Evolutionary conservation across 2,797 vertebrate genomes (phyloP), one percentile per base, ranked within the genome.

Genomic region (Hemitrygon akajei): DNA sequence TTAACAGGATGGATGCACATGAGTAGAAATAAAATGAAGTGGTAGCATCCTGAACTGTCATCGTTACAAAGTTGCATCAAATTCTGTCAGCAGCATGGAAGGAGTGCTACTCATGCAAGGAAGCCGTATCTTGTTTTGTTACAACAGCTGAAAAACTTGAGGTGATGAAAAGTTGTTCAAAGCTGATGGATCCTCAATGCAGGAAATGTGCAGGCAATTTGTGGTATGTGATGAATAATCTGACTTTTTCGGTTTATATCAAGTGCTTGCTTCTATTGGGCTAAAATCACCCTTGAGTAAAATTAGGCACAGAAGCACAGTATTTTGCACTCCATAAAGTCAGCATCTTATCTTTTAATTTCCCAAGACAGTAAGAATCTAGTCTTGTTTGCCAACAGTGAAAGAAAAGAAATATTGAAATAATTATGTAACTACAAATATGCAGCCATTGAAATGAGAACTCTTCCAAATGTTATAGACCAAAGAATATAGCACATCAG

Each of bases 281-380:
- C 18, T 47, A 81, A 81, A 22, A 40, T 22, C 20, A 5, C 79
- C 40, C 37, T 40, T 7, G 37, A 80, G 34, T 20, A 81, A 7
- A 16, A 84, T 27, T 58, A 58, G 56, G 56, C 82, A 3, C 16
- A 1, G 56, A 58, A 84, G 30, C 27, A 56, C 40, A 82, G 47
- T 82, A 56, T 82, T 82, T 56, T 84, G 82, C 82, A 84, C 7
- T 84, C 47, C 22, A 58, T 84, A 58, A 84, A 84, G 81, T 84
- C 56, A 58, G 12, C 82, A 60, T 9, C 82, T 84, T 58, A 58
- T 60, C 82, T 30, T 25, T 47, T 58, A 30, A 30, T 84, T 30
- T 58, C 47, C 82, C 82, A 56, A 84, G 82, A 22, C 47, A 84
- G 25, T 56, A 30, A 25, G 40, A 84, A 7, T 11, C 56, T 22